These are phyloP conservation scores for Galeopsomyia nigrocyanea DNA, from an alignment of 2,888 invertebrate species.

Conservation along the genomic window DNA sequence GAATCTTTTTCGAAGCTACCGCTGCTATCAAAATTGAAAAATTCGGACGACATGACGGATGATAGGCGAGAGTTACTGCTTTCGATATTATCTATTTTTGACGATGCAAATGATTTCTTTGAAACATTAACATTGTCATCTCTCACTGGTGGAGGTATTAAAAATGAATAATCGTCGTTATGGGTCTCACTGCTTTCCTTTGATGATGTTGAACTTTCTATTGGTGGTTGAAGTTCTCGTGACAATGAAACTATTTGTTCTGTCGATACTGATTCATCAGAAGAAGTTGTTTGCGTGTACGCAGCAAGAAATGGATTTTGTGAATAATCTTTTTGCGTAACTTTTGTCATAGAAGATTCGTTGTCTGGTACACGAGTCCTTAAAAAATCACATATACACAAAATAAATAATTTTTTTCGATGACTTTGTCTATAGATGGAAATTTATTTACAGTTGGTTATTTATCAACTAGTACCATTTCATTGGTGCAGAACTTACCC, in stretches of 20 bases:
- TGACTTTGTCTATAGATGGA: too few relatives aligned
- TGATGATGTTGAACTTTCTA: not conserved
- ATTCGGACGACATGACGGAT: not conserved
- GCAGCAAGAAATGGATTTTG: not conserved
- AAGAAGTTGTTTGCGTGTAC: too few relatives aligned
- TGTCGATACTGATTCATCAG: not conserved
- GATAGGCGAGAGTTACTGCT: not conserved
- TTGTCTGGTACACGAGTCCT: conserved; percentile 9
- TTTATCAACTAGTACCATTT: too few relatives aligned
- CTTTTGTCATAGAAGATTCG: conserved; percentile 17
- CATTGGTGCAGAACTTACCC: not conserved
- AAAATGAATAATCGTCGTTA: conserved; percentile 28
- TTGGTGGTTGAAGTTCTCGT: conserved; percentile 5
- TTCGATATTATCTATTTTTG: not conserved
- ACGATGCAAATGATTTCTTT: not conserved
- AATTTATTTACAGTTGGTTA: too few relatives aligned
- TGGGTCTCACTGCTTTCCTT: too few relatives aligned
- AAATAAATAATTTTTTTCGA: too few relatives aligned
- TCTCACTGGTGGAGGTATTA: conserved; percentile 32
- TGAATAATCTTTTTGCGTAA: not conserved
- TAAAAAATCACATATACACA: too few relatives aligned
- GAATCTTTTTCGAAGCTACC: not conserved
- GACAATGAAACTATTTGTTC: conserved; percentile 1
- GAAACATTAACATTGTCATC: conserved; percentile 18
- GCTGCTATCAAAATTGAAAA: not conserved